Conservation (phyloP, 1,140 invertebrate genomes). For the Hermatobates lingyangjiaoensis region DNA sequence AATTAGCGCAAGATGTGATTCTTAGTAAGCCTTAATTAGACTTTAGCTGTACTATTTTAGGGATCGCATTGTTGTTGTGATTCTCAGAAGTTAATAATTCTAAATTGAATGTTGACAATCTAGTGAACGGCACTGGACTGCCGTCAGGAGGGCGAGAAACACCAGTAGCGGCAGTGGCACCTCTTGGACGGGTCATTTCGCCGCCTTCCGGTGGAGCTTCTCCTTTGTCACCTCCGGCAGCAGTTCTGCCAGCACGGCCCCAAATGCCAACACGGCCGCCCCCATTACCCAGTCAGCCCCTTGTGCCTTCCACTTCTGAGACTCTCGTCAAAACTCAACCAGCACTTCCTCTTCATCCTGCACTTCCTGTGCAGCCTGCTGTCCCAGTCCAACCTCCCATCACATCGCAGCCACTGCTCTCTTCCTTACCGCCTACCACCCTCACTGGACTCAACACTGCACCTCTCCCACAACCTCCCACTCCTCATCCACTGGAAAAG, state of each 20-base stretch:
- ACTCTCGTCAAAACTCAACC: too few species aligned
- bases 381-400: conserved; percentile 9
- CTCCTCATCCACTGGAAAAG: conserved; percentile 24
- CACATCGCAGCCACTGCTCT: conserved; percentile 12
- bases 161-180: conserved; percentile 8
- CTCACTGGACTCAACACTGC: neutral
- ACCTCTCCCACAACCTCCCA: conserved; percentile 8
- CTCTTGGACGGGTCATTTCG: conserved; percentile 8
- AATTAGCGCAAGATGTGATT: too few species aligned
- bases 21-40: conserved; percentile 14
- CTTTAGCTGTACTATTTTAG: too few species aligned
- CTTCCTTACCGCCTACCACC: conserved; percentile 14
- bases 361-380: conserved; percentile 7
- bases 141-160: too few species aligned
- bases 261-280: conserved; percentile 18
- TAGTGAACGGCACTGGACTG: too few species aligned
- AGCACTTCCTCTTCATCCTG: conserved; percentile 7
- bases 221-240: conserved; percentile 19
- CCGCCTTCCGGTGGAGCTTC: conserved; percentile 17
- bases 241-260: conserved; percentile 10
- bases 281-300: conserved; percentile 7
- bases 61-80: too few species aligned
- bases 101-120: too few species aligned
- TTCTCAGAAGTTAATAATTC: too few species aligned
- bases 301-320: neutral